Evolutionary conservation across 1,140 invertebrate species (phyloP).

Genomic region (Formica exsecta): DNA sequence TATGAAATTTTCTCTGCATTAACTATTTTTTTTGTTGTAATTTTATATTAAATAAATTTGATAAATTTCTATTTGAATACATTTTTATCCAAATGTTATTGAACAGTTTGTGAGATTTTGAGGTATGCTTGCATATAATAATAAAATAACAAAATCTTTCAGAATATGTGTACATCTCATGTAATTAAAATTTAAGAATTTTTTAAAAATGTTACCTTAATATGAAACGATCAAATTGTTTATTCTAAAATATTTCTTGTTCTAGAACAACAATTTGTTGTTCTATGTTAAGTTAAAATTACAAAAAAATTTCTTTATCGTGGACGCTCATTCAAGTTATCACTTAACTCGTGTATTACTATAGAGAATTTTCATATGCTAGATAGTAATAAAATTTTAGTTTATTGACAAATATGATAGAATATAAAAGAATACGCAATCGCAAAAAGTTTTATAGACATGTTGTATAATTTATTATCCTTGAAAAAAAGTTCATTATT

Average conservation of each 20-base stretch:
- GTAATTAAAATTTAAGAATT: slow-evolving; percentile 8
- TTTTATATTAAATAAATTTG: neutral
- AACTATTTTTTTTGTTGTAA: neutral
- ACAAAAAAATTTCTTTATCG: neutral
- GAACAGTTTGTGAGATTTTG: neutral
- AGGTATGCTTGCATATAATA: neutral
- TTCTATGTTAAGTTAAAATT: too few species aligned
- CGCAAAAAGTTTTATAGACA: slow-evolving; percentile 1
- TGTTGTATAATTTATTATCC: neutral
- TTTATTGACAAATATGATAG: neutral
- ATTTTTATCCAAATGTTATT: neutral
- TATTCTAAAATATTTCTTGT: too few species aligned
- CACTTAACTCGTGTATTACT: neutral
- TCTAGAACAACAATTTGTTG: too few species aligned
- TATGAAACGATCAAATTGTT: neutral
- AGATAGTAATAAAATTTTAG: neutral
- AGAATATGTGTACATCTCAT: neutral
- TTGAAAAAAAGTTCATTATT: neutral
- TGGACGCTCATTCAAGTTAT: neutral
- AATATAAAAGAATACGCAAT: neutral
- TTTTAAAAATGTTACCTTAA: neutral
- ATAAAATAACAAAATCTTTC: neutral
- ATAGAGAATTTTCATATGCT: neutral
- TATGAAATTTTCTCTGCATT: neutral
- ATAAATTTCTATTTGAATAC: neutral